Percentiles rank a stretch among this genome's conserved stretches.
phyloP scores from a whole-genome alignment of 2,113 vertebrate species.

The Rallus limicola region DNA sequence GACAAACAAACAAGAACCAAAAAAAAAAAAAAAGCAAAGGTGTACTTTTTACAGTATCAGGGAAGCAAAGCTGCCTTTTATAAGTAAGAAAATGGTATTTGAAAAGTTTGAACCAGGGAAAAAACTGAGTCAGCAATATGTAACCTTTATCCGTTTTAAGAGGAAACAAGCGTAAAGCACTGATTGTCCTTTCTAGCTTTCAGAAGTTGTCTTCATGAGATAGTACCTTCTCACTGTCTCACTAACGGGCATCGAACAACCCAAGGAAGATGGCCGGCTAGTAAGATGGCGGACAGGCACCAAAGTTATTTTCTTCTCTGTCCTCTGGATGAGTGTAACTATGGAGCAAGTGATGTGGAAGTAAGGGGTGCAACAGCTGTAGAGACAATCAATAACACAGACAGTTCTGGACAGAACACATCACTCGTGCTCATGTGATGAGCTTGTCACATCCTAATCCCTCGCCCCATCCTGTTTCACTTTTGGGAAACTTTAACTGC shows the following conservation, averaged over 20 bases:
- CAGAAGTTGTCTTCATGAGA: conserved; percentile 71
- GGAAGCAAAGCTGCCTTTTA: conserved; percentile 92
- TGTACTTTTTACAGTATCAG: conserved; percentile 85
- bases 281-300: conserved; percentile 77
- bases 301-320: conserved; percentile 85
- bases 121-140: conserved; percentile 80
- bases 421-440: conserved; percentile 94
- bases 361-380: conserved; percentile 82
- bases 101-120: conserved; percentile 78
- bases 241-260: conserved; percentile 66
- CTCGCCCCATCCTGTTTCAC: conserved; percentile 85
- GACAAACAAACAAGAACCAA: conserved; percentile 13
- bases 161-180: conserved; percentile 83
- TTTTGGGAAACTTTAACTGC: conserved; percentile 90
- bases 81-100: conserved; percentile 82
- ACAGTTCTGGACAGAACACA: conserved; percentile 94
- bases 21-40: conserved; percentile 43
- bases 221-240: conserved; percentile 63
- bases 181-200: conserved; percentile 86
- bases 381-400: conserved; percentile 83
- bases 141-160: conserved; percentile 77
- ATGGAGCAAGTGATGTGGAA: conserved; percentile 80
- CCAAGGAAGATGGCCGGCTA: conserved; percentile 70
- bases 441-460: conserved; percentile 97
- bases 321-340: conserved; percentile 77